A percentile compares a stretch with the other conserved stretches of the same genome.
phyloP scores from a whole-genome alignment of 2,888 invertebrate genomes.

The Drosophila atroscutellata region DNA sequence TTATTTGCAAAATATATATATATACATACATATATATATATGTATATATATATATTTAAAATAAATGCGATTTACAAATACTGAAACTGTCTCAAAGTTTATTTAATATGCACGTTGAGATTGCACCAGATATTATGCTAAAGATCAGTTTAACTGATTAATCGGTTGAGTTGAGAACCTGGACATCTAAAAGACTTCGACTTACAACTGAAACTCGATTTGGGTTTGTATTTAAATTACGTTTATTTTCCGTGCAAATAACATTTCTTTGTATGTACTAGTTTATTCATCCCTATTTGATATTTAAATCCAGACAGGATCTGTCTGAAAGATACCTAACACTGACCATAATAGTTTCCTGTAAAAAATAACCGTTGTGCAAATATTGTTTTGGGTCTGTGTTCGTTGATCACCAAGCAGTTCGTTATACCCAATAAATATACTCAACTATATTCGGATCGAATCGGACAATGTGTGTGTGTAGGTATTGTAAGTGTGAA shows the following conservation, averaged over 20 bases:
- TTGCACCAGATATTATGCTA: not conserved
- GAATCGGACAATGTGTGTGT: conserved; percentile 26
- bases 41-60: conserved; percentile 64
- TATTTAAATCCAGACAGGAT: not conserved
- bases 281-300: conserved; percentile 1
- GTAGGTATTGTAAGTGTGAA: conserved; percentile 16
- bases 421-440: conserved; percentile 1
- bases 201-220: not conserved
- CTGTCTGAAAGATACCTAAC: not conserved
- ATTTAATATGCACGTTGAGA: not conserved
- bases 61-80: conserved; percentile 75
- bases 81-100: conserved; percentile 8
- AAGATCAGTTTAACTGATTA: not conserved
- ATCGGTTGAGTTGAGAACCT: not conserved
- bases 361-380: conserved; percentile 22
- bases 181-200: not conserved
- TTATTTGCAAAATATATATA: conserved; percentile 60
- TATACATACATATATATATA: conserved; percentile 54
- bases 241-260: conserved; percentile 63
- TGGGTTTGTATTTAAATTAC: conserved; percentile 21
- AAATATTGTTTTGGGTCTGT: not conserved
- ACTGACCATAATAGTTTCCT: not conserved
- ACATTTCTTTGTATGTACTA: conserved; percentile 52
- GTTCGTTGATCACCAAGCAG: not conserved
- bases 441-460: not conserved